Base-by-base conservation (phyloP, 37 sponge, comb jelly and placozoan genomes). In the Bolinopsis microptera region DNA sequence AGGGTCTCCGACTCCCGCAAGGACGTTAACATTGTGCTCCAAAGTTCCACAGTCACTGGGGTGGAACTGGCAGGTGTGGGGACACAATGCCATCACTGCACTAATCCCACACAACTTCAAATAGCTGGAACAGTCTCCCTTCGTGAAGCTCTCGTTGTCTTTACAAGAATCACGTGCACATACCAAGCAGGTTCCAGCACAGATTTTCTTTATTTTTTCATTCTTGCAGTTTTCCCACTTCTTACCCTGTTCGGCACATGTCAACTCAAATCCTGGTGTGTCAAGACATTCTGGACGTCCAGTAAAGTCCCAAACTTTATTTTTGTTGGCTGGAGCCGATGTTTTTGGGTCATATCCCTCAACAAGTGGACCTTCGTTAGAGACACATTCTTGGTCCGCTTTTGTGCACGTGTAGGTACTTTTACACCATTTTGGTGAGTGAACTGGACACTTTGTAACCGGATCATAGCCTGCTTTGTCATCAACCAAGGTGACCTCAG, bases 11-110 rank as follows among this genome's bases (percentile, higher is more conserved):
- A 21, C 0, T 23, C 90, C 61, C 3, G 61, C 61, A 0, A 86
- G 13, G 26, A 86, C 28, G 30, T 38, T 21, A 16, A 86, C 61
- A 3, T 41, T 86, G 38, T 86, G 30, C 13, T 13, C 23, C 21
- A 41, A 8, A 34, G 90, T 40, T 5, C 90, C 90, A 39, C 90
- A 86, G 28, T 86, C 90, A 27, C 16, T 39, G 90, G 90, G 90
- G 22, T 86, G 41, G 5, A 86, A 3, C 24, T 86, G 41, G 61
- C 90, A 86, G 31, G 90, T 40, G 0, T 26, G 26, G 30, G 90
- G 36, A 24, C 90, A 86, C 90, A 41, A 39, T 1, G 61, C 61
- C 40, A 28, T 38, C 27, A 86, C 61, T 16, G 48, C 30, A 1
- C 28, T 0, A 0, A 86, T 8, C 8, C 26, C 3, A 27, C 90